Evolutionary conservation across 2,113 vertebrate genomes (phyloP).

Genomic region (human (Homo sapiens)): GRCh38 chr7:98214001-98214500

Average conservation of each 20-base stretch:
- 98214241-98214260: background rate
- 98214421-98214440: background rate
- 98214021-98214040: background rate
- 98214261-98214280: background rate
- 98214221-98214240: background rate
- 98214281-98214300: background rate
- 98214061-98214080: background rate
- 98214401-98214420: too few species aligned
- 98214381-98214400: rapidly evolving
- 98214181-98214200: background rate
- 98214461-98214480: background rate
- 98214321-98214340: too few species aligned
- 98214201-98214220: background rate
- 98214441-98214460: background rate
- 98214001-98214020: background rate
- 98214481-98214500: rapidly evolving
- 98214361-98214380: rapidly evolving
- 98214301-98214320: background rate
- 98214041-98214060: background rate
- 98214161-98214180: background rate
- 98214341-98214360: background rate
- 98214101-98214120: background rate
- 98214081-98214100: background rate
- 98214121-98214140: background rate
- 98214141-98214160: background rate